Evolutionary conservation across 2,888 invertebrate species (phyloP).

Genomic region (Beris chalybata): DNA sequence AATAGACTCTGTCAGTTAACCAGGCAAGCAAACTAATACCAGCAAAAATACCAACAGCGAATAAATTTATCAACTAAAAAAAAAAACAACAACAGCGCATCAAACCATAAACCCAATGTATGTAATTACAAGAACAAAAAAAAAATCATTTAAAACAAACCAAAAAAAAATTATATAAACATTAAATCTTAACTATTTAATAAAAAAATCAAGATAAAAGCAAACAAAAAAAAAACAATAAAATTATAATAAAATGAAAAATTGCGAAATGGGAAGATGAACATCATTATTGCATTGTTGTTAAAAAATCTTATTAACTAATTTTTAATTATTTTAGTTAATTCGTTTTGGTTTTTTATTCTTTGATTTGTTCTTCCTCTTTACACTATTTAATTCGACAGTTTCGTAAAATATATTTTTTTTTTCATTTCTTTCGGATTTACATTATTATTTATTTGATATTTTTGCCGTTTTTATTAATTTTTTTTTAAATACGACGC

Average conservation of each 20-base stretch:
- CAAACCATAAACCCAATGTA: neutral
- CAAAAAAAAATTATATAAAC: constrained; percentile 10
- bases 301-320: constrained; percentile 26
- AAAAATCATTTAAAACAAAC: constrained; percentile 16
- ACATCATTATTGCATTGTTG: constrained; percentile 27
- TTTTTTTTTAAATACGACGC: constrained; percentile 9
- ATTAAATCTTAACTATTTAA: constrained; percentile 1
- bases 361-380: neutral
- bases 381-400: neutral
- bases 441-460: no score
- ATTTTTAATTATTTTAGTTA: constrained; percentile 3
- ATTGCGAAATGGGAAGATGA: constrained; percentile 20
- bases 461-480: no score
- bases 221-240: constrained; percentile 23
- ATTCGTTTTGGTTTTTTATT: no score
- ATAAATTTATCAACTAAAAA: neutral
- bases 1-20: neutral
- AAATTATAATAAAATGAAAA: constrained; percentile 19
- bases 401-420: no score
- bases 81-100: no score
- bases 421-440: no score
- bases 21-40: constrained; percentile 4
- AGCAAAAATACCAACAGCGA: neutral
- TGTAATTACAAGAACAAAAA: constrained; percentile 8
- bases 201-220: constrained; percentile 9